Evolutionary conservation across 2,797 vertebrate genomes (phyloP), one percentile per base, ranked within the genome.

Genomic region (Hippocampus kuda): DNA sequence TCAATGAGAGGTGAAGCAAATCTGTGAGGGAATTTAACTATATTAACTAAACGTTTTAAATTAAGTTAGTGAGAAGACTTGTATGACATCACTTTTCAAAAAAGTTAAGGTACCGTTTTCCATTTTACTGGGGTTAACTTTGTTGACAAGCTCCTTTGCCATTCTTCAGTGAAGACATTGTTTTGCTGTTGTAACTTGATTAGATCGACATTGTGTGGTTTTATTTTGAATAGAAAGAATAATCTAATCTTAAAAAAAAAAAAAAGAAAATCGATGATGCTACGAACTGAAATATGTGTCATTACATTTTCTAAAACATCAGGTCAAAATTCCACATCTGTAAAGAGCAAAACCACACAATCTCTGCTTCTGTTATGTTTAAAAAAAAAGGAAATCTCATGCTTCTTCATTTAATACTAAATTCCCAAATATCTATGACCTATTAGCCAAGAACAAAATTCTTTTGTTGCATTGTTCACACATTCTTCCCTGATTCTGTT

Each of bases 391-490:
- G 74, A 57, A 76, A 87, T 84, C 83, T 81, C 72, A 75, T 82
- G 76, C 76, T 83, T 77, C 82, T 56, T 83, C 81, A 80, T 88
- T 82, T 70, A 76, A 84, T 84, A 65, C 79, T 70, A 68, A 88
- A 81, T 81, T 75, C 78, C 78, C 87, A 88, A 34, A 61, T 34
- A 81, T 84, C 79, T 87, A 89, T 68, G 87, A 85, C 85, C 84
- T 83, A 79, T 78, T 77, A 81, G 83, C 83, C 78, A 79, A 84
- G 88, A 91, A 87, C 84, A 88, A 85, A 88, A 91, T 87, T 89
- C 85, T 89, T 92, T 92, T 92, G 93, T 92, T 93, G 92, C 92
- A 91, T 92, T 92, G 91, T 90, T 91, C 90, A 89, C 94, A 94
- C 94, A 91, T 93, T 92, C 91, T 89, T 86, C 73, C 71, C 65